These are phyloP conservation scores for Diadema setosum DNA, from an alignment of 35 echinoderm and acorn worm species.

Conservation along the genomic window DNA sequence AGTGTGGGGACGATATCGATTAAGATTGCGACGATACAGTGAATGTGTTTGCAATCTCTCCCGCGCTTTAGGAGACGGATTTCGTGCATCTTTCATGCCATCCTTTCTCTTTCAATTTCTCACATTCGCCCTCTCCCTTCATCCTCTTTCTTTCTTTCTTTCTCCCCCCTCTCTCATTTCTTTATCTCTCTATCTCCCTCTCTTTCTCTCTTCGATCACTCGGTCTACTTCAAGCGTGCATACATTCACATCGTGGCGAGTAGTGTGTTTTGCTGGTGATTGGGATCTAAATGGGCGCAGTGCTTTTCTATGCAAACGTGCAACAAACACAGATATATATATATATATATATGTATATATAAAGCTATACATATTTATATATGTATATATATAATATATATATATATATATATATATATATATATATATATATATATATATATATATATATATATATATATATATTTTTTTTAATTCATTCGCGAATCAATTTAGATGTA, in stretches of 20 bases:
- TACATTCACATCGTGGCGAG: neutral
- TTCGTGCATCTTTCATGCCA: no score
- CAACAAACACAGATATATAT: neutral
- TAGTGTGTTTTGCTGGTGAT: neutral
- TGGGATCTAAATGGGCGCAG: neutral
- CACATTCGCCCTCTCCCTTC: neutral
- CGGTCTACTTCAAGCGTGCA: neutral
- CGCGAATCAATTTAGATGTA: neutral
- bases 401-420: neutral
- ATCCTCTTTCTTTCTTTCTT: neutral
- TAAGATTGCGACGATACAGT: no score
- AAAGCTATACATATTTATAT: neutral
- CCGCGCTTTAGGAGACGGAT: no score
- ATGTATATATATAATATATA: no score
- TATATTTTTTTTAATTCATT: neutral
- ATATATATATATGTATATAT: neutral
- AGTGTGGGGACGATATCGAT: no score
- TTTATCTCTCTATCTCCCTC: neutral
- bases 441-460: neutral
- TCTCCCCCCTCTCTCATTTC: neutral
- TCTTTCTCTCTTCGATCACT: neutral
- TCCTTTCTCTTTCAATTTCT: neutral
- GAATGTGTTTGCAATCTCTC: no score
- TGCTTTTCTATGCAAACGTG: neutral
- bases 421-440: neutral